Base-by-base conservation (phyloP, 1,140 invertebrate species). In the Chelonus insularis region DNA sequence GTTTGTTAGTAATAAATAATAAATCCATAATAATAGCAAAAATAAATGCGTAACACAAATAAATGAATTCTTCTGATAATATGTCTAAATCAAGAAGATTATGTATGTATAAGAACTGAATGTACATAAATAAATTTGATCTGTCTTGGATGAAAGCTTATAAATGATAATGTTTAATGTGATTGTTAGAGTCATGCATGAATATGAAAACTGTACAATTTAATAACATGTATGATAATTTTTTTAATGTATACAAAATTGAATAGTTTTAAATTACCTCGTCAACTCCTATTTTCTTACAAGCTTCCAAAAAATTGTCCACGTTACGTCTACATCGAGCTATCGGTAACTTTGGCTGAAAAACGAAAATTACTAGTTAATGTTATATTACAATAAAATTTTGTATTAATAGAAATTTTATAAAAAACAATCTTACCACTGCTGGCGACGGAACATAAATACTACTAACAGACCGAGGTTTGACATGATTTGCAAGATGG, bases 391-490 rank as follows among this genome's bases (percentile, higher is more conserved):
- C n/a, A n/a, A n/a, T n/a, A n/a, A n/a, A n/a, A n/a, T n/a, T n/a
- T n/a, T n/a, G n/a, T n/a, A n/a, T n/a, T n/a, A n/a, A n/a, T n/a
- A n/a, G n/a, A n/a, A n/a, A n/a, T n/a, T n/a, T n/a, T n/a, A n/a
- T n/a, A n/a, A n/a, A n/a, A n/a, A n/a, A n/a, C n/a, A n/a, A n/a
- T n/a, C n/a, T 88, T 81, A 96, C 94, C 86, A 95, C 93, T 72
- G 93, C 91, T 56, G 93, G 91, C 62, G 94, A 96, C 65, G 95
- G 94, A 71, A 97, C 95, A 83, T 96, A 94, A 61, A 97, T 96
- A 73, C 91, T 95, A 50, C 91, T 90, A 34, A 97, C 94, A 45
- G 94, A 89, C 68, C 93, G 85, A 9, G 95, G 93, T 66, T 89
- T 86, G 61, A 97, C 91, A 76, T 95, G 90, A 77, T 97, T 97